phyloP scores from a whole-genome alignment of 2,113 vertebrate species.

The Mobula birostris region DNA sequence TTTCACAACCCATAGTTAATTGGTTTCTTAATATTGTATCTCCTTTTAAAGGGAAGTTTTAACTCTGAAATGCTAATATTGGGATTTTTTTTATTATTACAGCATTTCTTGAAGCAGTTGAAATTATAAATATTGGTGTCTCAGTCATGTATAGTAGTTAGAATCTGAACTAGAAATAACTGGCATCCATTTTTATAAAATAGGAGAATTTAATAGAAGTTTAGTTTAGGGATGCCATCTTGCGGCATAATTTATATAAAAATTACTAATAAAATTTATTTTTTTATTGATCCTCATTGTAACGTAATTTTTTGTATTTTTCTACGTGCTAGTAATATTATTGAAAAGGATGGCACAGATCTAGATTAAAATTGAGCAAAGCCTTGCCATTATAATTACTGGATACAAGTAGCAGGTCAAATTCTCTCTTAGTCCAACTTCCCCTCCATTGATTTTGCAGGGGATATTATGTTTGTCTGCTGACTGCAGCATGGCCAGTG shows the following conservation, averaged over 20 bases:
- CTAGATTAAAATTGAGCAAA: background rate
- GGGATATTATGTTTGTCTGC: background rate
- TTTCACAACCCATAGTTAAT: background rate
- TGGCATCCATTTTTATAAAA: background rate
- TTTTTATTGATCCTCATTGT: background rate
- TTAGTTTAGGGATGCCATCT: background rate
- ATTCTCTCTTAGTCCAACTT: background rate
- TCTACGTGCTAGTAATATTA: background rate
- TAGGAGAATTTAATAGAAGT: background rate
- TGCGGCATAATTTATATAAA: background rate
- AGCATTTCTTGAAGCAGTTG: background rate
- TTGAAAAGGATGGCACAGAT: background rate
- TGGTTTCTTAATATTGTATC: background rate
- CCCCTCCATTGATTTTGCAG: background rate
- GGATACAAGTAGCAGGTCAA: background rate
- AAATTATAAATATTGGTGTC: background rate
- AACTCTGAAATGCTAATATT: background rate
- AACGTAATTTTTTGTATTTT: background rate
- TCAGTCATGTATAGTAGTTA: background rate
- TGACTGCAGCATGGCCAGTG: background rate
- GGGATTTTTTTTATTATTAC: background rate
- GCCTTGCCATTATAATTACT: background rate
- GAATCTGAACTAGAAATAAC: background rate
- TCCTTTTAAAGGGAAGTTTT: background rate
- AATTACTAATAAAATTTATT: conserved; percentile 5